Conservation (phyloP, 2,888 invertebrate genomes). For the Unio pictorum region DNA sequence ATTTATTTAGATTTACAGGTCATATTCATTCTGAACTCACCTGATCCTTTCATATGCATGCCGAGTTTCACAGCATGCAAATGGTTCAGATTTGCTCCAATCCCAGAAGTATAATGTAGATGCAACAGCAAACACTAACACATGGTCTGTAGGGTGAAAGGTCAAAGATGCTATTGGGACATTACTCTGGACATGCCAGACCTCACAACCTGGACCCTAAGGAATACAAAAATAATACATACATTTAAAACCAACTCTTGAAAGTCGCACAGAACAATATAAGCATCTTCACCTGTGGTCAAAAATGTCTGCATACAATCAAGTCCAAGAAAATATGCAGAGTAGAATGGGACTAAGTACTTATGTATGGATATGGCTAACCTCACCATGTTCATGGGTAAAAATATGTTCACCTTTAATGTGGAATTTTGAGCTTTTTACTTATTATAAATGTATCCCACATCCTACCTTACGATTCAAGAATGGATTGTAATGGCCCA, state of each 20-base stretch:
- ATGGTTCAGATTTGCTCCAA: slow-evolving; percentile 83
- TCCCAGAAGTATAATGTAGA: slow-evolving; percentile 92
- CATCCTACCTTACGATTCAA: too few species aligned
- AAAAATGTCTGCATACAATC: too few species aligned
- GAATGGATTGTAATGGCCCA: too few species aligned
- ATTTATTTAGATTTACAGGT: background rate
- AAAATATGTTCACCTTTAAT: too few species aligned
- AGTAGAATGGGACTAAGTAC: too few species aligned
- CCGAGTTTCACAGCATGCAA: slow-evolving; percentile 82
- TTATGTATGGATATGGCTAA: too few species aligned
- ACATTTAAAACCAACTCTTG: background rate
- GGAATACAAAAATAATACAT: slow-evolving; percentile 30
- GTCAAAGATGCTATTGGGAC: slow-evolving; percentile 88
- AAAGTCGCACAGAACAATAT: too few species aligned
- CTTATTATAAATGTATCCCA: too few species aligned
- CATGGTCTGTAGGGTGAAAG: slow-evolving; percentile 87
- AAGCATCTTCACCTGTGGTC: too few species aligned
- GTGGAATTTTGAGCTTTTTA: too few species aligned
- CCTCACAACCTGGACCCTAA: slow-evolving; percentile 86
- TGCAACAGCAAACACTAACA: slow-evolving; percentile 88
- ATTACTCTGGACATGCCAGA: slow-evolving; percentile 82
- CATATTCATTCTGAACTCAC: slow-evolving; percentile 71
- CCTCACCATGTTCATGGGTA: too few species aligned
- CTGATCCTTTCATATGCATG: slow-evolving; percentile 86
- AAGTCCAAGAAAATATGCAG: too few species aligned